Percentiles rank a stretch among this genome's conserved stretches.
phyloP scores from a whole-genome alignment of 2,797 vertebrate species.

The Acanthis flammea region DNA sequence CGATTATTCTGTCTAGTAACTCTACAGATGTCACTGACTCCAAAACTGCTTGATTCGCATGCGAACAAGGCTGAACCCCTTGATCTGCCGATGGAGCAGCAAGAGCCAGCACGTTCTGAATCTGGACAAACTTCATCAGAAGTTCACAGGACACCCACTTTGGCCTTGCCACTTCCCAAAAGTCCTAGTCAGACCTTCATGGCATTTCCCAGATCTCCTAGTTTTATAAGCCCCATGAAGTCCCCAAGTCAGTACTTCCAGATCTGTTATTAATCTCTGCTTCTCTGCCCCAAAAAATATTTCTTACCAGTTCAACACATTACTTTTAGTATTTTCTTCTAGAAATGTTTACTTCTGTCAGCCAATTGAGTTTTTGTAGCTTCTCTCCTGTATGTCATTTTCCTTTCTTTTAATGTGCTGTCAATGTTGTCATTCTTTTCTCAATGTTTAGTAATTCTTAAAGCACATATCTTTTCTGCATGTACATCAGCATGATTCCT shows the following conservation, averaged over 20 bases:
- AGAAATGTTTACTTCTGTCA: constrained; percentile 49
- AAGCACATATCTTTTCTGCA: constrained; percentile 34
- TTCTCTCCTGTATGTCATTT: constrained; percentile 58
- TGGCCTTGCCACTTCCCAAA: constrained; percentile 76
- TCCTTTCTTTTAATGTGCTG: constrained; percentile 45
- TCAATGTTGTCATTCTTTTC: constrained; percentile 48
- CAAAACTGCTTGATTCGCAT: constrained; percentile 76
- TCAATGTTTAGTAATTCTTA: constrained; percentile 50
- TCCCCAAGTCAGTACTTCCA: constrained; percentile 85
- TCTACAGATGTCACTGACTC: constrained; percentile 83
- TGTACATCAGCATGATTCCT: constrained; percentile 33
- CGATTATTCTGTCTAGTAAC: constrained; percentile 80
- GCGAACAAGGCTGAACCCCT: constrained; percentile 64
- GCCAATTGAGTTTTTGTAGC: constrained; percentile 55
- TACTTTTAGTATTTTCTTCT: constrained; percentile 54
- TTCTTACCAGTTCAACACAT: constrained; percentile 14
- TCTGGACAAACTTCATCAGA: constrained; percentile 64
- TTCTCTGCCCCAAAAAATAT: constrained; percentile 20
- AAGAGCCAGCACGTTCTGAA: constrained; percentile 67
- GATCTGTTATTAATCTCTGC: constrained; percentile 77
- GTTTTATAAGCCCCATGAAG: constrained; percentile 83
- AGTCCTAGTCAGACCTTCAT: constrained; percentile 76
- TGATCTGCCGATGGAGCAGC: constrained; percentile 61
- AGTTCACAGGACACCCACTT: constrained; percentile 71
- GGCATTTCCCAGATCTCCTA: constrained; percentile 77